phyloP scores from a whole-genome alignment of 1,140 invertebrate genomes.

The Drosophila sp. region DNA sequence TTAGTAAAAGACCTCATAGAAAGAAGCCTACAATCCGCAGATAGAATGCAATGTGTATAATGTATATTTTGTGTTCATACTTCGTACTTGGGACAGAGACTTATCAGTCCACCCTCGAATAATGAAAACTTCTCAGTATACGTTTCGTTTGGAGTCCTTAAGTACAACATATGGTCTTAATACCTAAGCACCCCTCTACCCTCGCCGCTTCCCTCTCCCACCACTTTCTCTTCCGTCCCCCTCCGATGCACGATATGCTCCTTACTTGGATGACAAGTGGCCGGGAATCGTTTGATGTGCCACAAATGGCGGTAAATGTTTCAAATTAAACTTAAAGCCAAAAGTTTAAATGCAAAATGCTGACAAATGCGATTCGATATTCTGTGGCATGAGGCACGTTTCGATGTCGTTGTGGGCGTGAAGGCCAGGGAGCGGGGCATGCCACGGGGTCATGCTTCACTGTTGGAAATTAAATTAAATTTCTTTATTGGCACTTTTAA shows the following conservation, averaged over 20 bases:
- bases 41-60: too few relatives aligned
- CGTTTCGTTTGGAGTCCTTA: background rate
- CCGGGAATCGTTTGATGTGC: conserved; percentile 51
- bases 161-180: conserved; percentile 9
- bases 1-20: too few relatives aligned
- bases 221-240: background rate
- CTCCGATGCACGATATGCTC: background rate
- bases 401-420: background rate
- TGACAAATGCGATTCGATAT: conserved; percentile 76
- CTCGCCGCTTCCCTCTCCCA: too few relatives aligned
- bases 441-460: conserved; percentile 40
- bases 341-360: conserved; percentile 75
- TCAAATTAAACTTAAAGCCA: conserved; percentile 64
- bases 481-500: conserved; percentile 72
- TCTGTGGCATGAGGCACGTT: conserved; percentile 14
- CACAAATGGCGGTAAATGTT: conserved; percentile 58
- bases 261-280: conserved; percentile 2
- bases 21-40: too few relatives aligned
- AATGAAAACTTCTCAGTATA: conserved; percentile 1
- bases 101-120: background rate
- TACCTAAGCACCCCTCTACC: background rate
- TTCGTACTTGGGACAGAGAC: background rate
- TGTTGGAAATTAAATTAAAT: conserved; percentile 78
- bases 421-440: background rate
- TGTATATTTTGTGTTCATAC: too few relatives aligned